Conservation (phyloP, 2,888 invertebrate genomes). For the Falcaria lacertinaria region DNA sequence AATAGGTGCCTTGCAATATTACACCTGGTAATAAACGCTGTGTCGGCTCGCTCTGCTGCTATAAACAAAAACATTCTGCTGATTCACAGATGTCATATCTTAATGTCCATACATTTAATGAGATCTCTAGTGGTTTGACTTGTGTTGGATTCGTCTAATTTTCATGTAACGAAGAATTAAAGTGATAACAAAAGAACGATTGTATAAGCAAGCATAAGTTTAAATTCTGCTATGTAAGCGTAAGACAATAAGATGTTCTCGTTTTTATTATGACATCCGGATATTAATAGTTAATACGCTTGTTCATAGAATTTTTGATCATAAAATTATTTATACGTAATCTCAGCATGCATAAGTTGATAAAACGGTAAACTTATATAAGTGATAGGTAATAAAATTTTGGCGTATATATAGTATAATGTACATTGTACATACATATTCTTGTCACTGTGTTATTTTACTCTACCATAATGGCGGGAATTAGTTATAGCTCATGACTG, state of each 20-base stretch:
- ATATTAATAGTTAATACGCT: background rate
- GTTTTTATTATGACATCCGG: background rate
- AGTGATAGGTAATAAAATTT: no score
- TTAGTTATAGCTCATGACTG: conserved; percentile 18
- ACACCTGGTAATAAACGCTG: conserved; percentile 11
- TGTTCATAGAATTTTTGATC: background rate
- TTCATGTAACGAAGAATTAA: background rate
- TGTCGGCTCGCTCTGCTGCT: background rate
- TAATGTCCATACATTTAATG: no score
- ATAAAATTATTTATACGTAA: conserved; percentile 1
- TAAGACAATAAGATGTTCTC: conserved; percentile 3
- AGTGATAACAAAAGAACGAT: background rate
- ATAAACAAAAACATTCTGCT: background rate
- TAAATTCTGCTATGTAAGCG: background rate
- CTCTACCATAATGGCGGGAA: conserved; percentile 5
- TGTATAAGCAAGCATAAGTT: background rate
- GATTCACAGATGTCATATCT: no score
- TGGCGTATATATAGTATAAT: no score
- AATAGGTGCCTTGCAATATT: conserved; percentile 14
- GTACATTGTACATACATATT: no score
- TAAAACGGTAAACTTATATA: no score
- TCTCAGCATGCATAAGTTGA: background rate
- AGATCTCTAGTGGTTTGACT: no score
- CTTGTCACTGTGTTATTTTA: conserved; percentile 4
- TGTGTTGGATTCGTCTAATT: background rate